These are phyloP conservation scores for Indicator indicator DNA, from an alignment of 2,113 vertebrate species.

Conservation along the genomic window DNA sequence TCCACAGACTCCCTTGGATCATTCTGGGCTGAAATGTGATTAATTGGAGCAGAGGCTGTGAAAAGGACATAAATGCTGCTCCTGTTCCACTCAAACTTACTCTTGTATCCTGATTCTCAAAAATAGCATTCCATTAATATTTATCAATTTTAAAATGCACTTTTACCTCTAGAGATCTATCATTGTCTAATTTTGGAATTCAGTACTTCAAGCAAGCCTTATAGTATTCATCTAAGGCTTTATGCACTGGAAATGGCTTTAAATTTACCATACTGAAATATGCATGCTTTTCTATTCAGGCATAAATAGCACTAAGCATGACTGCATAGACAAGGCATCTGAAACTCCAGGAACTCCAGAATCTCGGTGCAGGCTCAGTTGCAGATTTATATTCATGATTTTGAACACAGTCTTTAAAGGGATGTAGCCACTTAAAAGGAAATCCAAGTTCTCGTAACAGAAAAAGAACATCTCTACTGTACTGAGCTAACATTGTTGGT, in stretches of 20 bases:
- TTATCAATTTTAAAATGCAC: neutral
- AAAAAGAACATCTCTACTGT: constrained; percentile 8
- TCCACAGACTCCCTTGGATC: neutral
- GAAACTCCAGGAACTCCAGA: neutral
- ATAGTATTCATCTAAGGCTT: neutral
- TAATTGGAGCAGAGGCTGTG: constrained; percentile 6
- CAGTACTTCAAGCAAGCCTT: neutral
- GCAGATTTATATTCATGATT: neutral
- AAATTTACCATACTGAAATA: neutral
- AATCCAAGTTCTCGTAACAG: neutral
- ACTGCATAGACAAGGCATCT: neutral
- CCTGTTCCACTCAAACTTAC: neutral
- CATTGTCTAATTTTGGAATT: neutral
- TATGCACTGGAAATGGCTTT: neutral
- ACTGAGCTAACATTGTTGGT: neutral
- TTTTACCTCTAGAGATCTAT: neutral
- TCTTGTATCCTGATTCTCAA: neutral
- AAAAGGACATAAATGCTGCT: neutral
- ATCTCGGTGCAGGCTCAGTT: neutral
- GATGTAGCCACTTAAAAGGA: neutral
- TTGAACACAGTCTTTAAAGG: neutral
- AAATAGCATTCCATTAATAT: constrained; percentile 10
- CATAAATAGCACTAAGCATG: neutral
- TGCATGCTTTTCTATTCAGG: neutral
- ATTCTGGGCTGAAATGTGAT: neutral